A percentile compares a stretch with the other conserved stretches of the same genome.
Conservation (phyloP, 2,888 invertebrate species). For the Euproctis similis region DNA sequence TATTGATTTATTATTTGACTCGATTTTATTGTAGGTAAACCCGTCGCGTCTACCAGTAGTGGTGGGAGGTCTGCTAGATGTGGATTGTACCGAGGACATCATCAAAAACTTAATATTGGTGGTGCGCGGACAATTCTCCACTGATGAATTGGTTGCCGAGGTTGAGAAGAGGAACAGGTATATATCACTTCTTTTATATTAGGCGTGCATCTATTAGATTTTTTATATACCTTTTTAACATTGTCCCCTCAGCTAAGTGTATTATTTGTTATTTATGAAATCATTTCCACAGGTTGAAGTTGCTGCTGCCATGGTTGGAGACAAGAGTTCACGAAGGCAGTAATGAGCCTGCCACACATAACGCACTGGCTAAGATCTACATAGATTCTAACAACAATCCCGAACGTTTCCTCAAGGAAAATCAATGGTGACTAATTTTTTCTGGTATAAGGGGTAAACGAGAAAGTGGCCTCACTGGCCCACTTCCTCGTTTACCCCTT, state of each 20-base stretch:
- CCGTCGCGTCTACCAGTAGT: constrained; percentile 98
- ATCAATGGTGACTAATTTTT: constrained; percentile 82
- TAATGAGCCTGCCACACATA: constrained; percentile 98
- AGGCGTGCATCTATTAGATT: neutral
- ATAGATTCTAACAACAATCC: constrained; percentile 99
- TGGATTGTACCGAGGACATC: constrained; percentile 98
- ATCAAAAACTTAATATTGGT: constrained; percentile 99
- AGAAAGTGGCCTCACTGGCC: too few species aligned
- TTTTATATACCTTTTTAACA: neutral
- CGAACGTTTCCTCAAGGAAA: constrained; percentile 93
- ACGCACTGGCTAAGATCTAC: constrained; percentile 99
- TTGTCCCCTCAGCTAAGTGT: too few species aligned
- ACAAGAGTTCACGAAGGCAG: constrained; percentile 98
- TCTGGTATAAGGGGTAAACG: too few species aligned
- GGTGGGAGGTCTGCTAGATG: constrained; percentile 97
- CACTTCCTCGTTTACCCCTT: neutral
- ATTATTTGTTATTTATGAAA: too few species aligned
- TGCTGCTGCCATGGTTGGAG: constrained; percentile 97
- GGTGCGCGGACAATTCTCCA: constrained; percentile 98
- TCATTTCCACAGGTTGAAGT: constrained; percentile 83
- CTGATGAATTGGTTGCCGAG: constrained; percentile 98
- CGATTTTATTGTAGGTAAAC: too few species aligned
- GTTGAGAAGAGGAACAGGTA: constrained; percentile 93
- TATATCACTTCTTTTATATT: constrained; percentile 3
- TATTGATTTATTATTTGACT: too few species aligned